Evolutionary conservation across 2,888 invertebrate species (phyloP).

Genomic region (Dorcus parallelipipedus): DNA sequence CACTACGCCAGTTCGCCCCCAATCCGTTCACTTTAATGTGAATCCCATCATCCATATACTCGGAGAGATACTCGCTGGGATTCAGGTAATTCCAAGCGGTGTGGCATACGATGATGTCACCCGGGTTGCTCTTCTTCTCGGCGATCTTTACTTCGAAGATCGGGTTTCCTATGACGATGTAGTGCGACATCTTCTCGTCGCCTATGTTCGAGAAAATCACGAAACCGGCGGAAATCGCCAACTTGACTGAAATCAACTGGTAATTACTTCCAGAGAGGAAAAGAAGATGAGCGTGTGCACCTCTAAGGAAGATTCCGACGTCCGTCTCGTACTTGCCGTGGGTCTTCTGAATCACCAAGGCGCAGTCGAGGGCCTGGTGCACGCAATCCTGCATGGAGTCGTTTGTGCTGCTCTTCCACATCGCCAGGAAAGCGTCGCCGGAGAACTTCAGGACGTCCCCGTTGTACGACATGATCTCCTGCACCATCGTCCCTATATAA

Average conservation of each 20-base stretch:
- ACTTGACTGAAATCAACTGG: constrained; percentile 52
- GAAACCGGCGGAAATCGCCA: constrained; percentile 61
- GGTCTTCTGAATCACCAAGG: constrained; percentile 63
- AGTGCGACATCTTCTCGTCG: constrained; percentile 52
- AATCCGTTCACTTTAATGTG: constrained; percentile 52
- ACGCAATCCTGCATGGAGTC: constrained; percentile 59
- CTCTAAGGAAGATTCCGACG: constrained; percentile 58
- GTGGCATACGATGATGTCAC: constrained; percentile 59
- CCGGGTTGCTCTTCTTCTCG: constrained; percentile 53
- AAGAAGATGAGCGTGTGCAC: constrained; percentile 38
- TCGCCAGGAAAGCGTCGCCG: constrained; percentile 64
- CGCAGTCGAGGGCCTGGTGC: constrained; percentile 64
- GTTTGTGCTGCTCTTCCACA: constrained; percentile 59
- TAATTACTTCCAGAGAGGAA: background rate
- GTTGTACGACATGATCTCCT: constrained; percentile 62
- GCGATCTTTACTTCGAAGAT: constrained; percentile 59
- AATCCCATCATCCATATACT: constrained; percentile 53
- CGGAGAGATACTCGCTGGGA: constrained; percentile 57
- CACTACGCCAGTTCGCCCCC: constrained; percentile 41
- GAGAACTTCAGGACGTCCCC: constrained; percentile 69
- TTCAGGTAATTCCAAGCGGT: constrained; percentile 61
- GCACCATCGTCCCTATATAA: constrained; percentile 70
- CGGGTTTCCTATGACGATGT: constrained; percentile 60
- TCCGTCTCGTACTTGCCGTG: constrained; percentile 62
- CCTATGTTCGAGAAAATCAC: constrained; percentile 59